Conservation (phyloP, 2,113 vertebrate genomes). For the Argyrosomus japonicus region DNA sequence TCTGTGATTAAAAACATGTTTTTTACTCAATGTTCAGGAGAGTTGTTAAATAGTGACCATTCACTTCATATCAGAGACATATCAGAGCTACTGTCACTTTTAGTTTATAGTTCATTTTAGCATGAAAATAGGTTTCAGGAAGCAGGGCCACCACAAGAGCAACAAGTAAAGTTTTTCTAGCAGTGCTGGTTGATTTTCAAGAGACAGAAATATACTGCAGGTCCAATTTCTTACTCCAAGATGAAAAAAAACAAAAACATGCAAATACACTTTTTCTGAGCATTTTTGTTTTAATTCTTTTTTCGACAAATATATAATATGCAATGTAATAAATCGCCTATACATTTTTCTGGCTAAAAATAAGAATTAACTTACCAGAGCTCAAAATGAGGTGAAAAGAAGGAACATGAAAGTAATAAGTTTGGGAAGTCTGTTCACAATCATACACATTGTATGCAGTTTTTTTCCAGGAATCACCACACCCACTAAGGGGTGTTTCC, state of each 20-base stretch:
- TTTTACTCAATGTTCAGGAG: not conserved
- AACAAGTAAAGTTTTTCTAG: not conserved
- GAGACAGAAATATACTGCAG: not conserved
- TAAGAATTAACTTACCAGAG: slow-evolving; percentile 28
- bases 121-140: not conserved
- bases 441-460: not conserved
- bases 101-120: not conserved
- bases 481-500: not conserved
- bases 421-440: not conserved
- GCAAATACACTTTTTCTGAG: not conserved
- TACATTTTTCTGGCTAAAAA: not conserved
- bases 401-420: not conserved
- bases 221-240: too few species aligned
- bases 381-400: not conserved
- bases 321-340: not conserved
- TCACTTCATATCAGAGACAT: not conserved
- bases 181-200: not conserved
- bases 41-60: not conserved
- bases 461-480: slow-evolving; percentile 18
- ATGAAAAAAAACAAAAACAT: not conserved
- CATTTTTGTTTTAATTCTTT: not conserved
- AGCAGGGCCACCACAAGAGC: not conserved
- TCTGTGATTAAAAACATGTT: too few species aligned
- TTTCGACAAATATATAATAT: not conserved
- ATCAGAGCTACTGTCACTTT: not conserved